Conservation (phyloP, 2,797 vertebrate species). For the Paramormyrops hopkinsi region DNA sequence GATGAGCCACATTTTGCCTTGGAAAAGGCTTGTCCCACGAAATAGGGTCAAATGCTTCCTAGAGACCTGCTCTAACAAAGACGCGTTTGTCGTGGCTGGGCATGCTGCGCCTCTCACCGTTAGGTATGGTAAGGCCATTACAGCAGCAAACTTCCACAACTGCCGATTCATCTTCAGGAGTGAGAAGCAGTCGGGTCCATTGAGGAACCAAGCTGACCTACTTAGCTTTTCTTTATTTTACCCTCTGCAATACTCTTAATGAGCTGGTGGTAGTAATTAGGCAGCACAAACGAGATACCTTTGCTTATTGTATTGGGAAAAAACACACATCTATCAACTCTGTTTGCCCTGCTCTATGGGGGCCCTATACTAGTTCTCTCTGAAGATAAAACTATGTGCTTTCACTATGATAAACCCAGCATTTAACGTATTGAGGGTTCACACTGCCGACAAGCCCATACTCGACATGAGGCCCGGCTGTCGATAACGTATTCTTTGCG, state of each 20-base stretch:
- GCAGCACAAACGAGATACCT: not conserved
- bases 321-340: not conserved
- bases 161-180: not conserved
- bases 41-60: slow-evolving; percentile 18
- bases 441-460: slow-evolving; percentile 3
- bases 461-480: slow-evolving; percentile 13
- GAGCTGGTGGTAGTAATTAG: not conserved
- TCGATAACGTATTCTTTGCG: slow-evolving; percentile 11
- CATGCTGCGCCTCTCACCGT: not conserved
- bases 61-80: slow-evolving; percentile 32
- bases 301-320: not conserved
- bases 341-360: not conserved
- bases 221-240: slow-evolving; percentile 12
- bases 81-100: slow-evolving; percentile 27
- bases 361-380: not conserved
- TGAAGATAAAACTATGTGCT: slow-evolving; percentile 8
- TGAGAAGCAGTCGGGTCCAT: not conserved
- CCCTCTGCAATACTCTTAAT: slow-evolving; percentile 9
- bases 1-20: not conserved
- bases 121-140: slow-evolving; percentile 1
- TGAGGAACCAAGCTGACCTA: not conserved
- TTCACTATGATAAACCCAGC: not conserved
- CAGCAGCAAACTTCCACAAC: not conserved
- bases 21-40: not conserved
- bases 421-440: not conserved